Percentiles rank a stretch among this genome's conserved stretches.
Conservation (phyloP, 2,888 invertebrate genomes). For the Nymphalis polychloros region DNA sequence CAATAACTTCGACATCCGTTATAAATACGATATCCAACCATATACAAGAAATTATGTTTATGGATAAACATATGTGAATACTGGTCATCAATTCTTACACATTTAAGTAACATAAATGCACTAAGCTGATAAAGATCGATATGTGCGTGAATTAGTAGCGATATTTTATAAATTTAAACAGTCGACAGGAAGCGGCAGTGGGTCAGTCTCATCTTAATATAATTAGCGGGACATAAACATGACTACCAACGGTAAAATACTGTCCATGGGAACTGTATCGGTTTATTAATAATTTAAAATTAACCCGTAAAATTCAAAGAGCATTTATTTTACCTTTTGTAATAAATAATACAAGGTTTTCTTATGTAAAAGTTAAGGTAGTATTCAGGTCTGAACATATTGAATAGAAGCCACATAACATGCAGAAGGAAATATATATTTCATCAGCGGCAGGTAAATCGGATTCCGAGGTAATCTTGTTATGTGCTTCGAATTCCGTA, state of each 20-base stretch:
- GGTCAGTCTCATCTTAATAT: slow-evolving; percentile 33
- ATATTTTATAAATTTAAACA: slow-evolving; percentile 17
- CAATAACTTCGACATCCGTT: neutral
- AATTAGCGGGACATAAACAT: slow-evolving; percentile 32
- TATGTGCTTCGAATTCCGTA: slow-evolving; percentile 12
- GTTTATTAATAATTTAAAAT: slow-evolving; percentile 3
- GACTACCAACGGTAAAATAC: slow-evolving; percentile 24
- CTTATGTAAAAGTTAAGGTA: no score
- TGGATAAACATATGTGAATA: neutral
- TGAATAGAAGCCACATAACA: slow-evolving; percentile 21
- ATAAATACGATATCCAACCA: neutral
- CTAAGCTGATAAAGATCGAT: slow-evolving; percentile 18
- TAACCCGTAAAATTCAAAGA: neutral
- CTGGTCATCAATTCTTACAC: slow-evolving; percentile 1
- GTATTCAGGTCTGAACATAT: slow-evolving; percentile 3
- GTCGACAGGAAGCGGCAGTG: slow-evolving; percentile 29
- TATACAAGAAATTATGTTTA: slow-evolving; percentile 4
- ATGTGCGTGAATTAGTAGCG: slow-evolving; percentile 13
- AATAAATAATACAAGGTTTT: no score
- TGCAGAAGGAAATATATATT: neutral
- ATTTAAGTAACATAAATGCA: slow-evolving; percentile 5
- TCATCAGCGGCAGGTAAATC: slow-evolving; percentile 23
- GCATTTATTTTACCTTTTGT: neutral
- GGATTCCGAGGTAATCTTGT: slow-evolving; percentile 33
- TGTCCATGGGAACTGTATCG: slow-evolving; percentile 22